Percentiles rank a stretch among this genome's conserved stretches.
These are phyloP conservation scores for Gopherus evgoodei DNA, from an alignment of 2,113 vertebrate species.

Conservation along the genomic window DNA sequence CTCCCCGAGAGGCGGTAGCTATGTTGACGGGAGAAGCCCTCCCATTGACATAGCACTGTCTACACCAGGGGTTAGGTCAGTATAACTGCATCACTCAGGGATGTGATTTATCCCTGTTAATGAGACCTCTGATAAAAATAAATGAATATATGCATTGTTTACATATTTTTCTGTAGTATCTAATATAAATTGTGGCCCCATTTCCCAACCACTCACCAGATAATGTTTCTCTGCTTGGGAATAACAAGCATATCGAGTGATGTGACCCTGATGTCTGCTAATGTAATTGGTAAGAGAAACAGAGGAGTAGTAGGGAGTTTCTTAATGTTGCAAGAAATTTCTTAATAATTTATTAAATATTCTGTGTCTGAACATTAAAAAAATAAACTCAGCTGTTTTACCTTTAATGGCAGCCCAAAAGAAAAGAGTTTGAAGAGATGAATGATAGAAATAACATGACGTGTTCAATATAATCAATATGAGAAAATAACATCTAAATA, in stretches of 20 bases:
- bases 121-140: not conserved
- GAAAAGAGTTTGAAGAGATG: not conserved
- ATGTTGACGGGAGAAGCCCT: too few species aligned
- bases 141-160: not conserved
- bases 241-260: not conserved
- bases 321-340: not conserved
- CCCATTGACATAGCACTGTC: too few species aligned
- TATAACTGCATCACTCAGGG: too few species aligned
- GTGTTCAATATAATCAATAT: not conserved
- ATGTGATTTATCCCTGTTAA: not conserved
- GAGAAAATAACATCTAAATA: not conserved
- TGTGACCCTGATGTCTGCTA: not conserved
- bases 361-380: not conserved
- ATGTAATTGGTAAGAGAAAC: not conserved
- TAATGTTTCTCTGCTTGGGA: not conserved
- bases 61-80: too few species aligned
- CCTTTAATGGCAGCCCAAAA: not conserved
- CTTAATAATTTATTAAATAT: conserved; percentile 19
- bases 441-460: not conserved
- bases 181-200: not conserved
- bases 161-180: not conserved
- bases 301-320: not conserved
- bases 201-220: not conserved
- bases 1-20: too few species aligned
- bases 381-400: not conserved